A percentile compares a stretch with the other conserved stretches of the same genome.
These are phyloP conservation scores for Diploptera punctata DNA, from an alignment of 2,888 invertebrate genomes.

Conservation along the genomic window DNA sequence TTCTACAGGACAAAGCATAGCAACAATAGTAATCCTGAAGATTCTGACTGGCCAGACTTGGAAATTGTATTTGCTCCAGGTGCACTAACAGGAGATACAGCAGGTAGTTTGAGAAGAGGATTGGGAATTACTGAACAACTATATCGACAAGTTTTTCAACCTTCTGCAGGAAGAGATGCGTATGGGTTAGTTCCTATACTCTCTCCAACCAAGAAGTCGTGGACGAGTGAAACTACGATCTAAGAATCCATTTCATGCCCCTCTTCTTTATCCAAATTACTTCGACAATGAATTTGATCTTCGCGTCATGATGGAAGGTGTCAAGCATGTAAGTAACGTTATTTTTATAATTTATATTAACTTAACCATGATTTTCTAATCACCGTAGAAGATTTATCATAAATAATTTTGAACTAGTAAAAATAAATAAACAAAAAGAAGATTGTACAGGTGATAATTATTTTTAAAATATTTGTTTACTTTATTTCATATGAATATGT, in stretches of 20 bases:
- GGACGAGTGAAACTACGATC: constrained; percentile 74
- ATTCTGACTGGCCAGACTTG: constrained; percentile 71
- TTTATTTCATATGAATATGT: no score
- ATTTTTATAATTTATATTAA: not conserved
- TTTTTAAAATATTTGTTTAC: no score
- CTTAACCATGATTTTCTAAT: no score
- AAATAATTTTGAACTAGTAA: no score
- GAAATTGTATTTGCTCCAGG: constrained; percentile 82
- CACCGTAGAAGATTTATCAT: no score
- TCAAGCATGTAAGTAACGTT: constrained; percentile 65
- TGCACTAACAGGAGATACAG: constrained; percentile 74
- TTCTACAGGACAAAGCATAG: constrained; percentile 53
- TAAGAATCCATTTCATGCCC: constrained; percentile 75
- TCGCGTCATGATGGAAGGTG: constrained; percentile 74
- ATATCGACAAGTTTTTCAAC: constrained; percentile 62
- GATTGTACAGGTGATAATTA: no score
- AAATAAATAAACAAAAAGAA: no score
- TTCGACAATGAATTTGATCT: constrained; percentile 73
- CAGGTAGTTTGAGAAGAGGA: constrained; percentile 57
- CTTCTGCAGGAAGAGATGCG: constrained; percentile 60
- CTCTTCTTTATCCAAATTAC: constrained; percentile 83
- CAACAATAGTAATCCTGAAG: constrained; percentile 48
- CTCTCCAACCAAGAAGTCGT: constrained; percentile 74
- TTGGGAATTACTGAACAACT: constrained; percentile 62
- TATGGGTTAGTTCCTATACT: constrained; percentile 78